phyloP scores from a whole-genome alignment of 2,113 vertebrate genomes.

The Rhynchomys soricoides region DNA sequence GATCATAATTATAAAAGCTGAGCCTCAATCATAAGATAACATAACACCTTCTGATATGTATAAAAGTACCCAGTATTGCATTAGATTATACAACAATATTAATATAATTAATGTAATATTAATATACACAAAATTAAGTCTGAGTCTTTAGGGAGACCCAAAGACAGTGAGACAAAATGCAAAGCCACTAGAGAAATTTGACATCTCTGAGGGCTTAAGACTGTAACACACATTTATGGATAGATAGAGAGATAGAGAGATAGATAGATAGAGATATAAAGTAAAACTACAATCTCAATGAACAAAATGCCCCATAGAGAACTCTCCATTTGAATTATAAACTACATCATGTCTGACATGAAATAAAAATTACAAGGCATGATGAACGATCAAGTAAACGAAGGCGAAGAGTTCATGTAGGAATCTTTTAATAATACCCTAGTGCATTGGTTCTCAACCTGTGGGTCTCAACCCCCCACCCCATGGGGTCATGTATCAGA shows the following conservation, averaged over 20 bases:
- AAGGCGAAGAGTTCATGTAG: neutral
- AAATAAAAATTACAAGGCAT: neutral
- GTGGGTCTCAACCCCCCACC: no score
- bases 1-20: neutral
- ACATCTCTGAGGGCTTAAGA: neutral
- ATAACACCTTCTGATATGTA: neutral
- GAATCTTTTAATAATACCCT: neutral
- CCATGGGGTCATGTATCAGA: neutral
- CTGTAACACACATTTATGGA: neutral
- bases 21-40: neutral
- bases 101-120: neutral
- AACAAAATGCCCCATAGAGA: neutral
- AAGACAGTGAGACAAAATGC: neutral
- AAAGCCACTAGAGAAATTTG: neutral
- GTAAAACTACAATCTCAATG: neutral
- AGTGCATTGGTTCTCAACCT: neutral
- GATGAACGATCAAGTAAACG: neutral
- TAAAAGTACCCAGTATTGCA: neutral
- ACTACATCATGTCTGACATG: neutral
- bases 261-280: no score
- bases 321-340: neutral
- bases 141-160: neutral
- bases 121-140: neutral
- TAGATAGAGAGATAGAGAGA: no score
- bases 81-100: neutral